phyloP scores from a whole-genome alignment of 1,140 invertebrate species.

The Drosophila takahashii region DNA sequence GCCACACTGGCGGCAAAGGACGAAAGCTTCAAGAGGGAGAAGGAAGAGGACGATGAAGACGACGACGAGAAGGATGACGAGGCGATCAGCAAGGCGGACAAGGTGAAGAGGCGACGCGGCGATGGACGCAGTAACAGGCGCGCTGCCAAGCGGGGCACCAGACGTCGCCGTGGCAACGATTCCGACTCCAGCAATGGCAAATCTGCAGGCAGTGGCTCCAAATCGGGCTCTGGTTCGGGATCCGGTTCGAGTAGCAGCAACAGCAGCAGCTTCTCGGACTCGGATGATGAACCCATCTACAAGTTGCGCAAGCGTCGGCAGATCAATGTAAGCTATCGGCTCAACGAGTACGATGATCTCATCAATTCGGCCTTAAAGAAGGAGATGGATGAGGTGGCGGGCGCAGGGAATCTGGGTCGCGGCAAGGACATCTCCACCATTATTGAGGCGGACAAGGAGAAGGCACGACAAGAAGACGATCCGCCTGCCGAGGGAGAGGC shows the following conservation, averaged over 20 bases:
- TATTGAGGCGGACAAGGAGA: slow-evolving; percentile 92
- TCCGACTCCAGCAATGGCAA: slow-evolving; percentile 47
- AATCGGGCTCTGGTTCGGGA: slow-evolving; percentile 7
- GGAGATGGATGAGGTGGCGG: slow-evolving; percentile 90
- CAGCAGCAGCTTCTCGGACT: slow-evolving; percentile 86
- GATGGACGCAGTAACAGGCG: slow-evolving; percentile 75
- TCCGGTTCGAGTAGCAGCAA: slow-evolving; percentile 39
- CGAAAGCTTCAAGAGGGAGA: slow-evolving; percentile 4
- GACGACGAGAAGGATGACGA: slow-evolving; percentile 51
- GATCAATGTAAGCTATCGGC: slow-evolving; percentile 92
- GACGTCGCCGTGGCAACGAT: slow-evolving; percentile 55
- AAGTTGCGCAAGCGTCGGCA: slow-evolving; percentile 90
- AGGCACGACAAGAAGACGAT: slow-evolving; percentile 74
- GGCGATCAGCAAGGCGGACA: slow-evolving; percentile 48
- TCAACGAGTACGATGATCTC: slow-evolving; percentile 97
- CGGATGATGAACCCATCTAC: slow-evolving; percentile 91
- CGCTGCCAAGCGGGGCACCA: slow-evolving; percentile 59
- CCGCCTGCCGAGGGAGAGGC: slow-evolving; percentile 85
- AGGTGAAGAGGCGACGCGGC: slow-evolving; percentile 64
- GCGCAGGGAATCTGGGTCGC: slow-evolving; percentile 91
- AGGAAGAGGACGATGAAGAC: slow-evolving; percentile 26
- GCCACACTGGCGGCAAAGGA: slow-evolving; percentile 41
- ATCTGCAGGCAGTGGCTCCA: slow-evolving; percentile 32
- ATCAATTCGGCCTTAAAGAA: slow-evolving; percentile 96
- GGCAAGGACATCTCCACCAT: slow-evolving; percentile 96